Evolutionary conservation across 1,140 invertebrate genomes (phyloP), one percentile per base, ranked within the genome.

Genomic region (Eueides isabella): DNA sequence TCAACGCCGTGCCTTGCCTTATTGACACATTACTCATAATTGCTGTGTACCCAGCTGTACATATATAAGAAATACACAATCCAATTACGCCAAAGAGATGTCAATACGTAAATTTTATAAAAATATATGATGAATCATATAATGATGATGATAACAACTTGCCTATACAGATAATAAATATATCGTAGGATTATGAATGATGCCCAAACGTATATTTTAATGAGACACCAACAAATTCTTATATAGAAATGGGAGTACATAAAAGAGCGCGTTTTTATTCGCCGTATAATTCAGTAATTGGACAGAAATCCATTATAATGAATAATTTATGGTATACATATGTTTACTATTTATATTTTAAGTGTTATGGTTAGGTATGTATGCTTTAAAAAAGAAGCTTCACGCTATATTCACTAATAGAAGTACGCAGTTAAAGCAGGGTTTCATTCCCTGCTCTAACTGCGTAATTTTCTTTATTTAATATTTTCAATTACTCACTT

Each of bases 201-300:
- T 12, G 11, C 11, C 48, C 48, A 6, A 44, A 55, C 66, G 66
- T 30, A 67, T n/a, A 38, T 55, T 67, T 67, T 67, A 67, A 67
- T 67, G 66, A 67, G 66, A 38, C 31, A 55, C 28, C 41, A 55
- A 26, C 28, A 19, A 35, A 0, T 48, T 67, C 19, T 44, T 67
- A 48, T 67, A 44, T 67, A 55, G 48, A 19, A 30, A 30, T 31
- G 28, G 19, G 6, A 26, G 48, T 23, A 55, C 7, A 23, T 55
- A 55, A 26, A 55, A 2, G 19, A 55, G 48, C 19, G 48, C n/a
- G 48, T 19, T 55, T 19, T 55, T 9, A 55, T 55, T 55, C 5
- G n/a, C 5, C 41, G n/a, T 44, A 44, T 44, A 44, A 44, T 44
- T 33, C 38, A 3, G 38, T 67, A 67, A 67, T 67, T 44, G 65